Evolutionary conservation across 2,888 invertebrate genomes (phyloP).

Genomic region (Heliothis peltigera): DNA sequence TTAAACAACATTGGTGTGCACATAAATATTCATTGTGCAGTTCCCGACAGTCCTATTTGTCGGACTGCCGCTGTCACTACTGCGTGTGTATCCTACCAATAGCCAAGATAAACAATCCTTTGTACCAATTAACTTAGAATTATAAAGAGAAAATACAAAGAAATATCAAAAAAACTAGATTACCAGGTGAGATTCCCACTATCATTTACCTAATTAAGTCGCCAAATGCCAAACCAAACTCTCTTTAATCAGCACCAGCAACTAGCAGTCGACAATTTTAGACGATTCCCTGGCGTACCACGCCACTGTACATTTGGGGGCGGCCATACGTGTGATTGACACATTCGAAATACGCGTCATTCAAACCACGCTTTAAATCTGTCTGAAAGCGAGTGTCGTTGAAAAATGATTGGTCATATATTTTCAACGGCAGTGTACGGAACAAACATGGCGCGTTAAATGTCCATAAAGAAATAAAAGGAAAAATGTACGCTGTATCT

Average conservation of each 20-base stretch:
- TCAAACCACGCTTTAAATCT: conserved; percentile 77
- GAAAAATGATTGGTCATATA: conserved; percentile 80
- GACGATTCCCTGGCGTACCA: conserved; percentile 53
- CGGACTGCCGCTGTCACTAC: conserved; percentile 76
- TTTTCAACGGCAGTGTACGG: conserved; percentile 49
- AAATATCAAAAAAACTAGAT: neutral
- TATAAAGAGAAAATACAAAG: conserved; percentile 64
- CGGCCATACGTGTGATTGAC: conserved; percentile 77
- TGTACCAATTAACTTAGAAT: conserved; percentile 79
- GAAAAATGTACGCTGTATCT: conserved; percentile 43
- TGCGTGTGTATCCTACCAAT: conserved; percentile 75
- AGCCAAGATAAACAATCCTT: conserved; percentile 84
- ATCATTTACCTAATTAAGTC: conserved; percentile 21
- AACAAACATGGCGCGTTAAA: conserved; percentile 39
- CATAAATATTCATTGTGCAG: conserved; percentile 83
- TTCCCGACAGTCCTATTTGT: conserved; percentile 82
- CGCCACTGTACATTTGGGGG: conserved; percentile 74
- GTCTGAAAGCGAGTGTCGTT: conserved; percentile 75
- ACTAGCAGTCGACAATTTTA: conserved; percentile 38
- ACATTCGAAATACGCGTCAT: conserved; percentile 77
- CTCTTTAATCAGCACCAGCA: conserved; percentile 37
- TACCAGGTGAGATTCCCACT: neutral
- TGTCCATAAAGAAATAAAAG: conserved; percentile 53
- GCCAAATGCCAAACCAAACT: conserved; percentile 22
- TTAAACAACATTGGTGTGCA: conserved; percentile 74